Evolutionary conservation across 2,113 vertebrate species (phyloP).

Genomic region (Lophotis ruficrista): DNA sequence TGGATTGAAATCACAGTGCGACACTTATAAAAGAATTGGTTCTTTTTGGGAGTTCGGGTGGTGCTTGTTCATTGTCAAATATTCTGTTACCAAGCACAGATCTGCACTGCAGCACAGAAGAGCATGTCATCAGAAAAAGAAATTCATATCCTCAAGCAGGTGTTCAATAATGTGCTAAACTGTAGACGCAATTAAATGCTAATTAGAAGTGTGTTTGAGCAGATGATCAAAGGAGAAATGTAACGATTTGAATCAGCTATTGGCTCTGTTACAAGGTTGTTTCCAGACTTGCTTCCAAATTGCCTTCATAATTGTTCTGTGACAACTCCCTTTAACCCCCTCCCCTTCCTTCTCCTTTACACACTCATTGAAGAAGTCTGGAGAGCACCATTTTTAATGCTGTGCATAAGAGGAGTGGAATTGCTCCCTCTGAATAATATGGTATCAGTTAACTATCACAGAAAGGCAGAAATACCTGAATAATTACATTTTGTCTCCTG

Average conservation of each 20-base stretch:
- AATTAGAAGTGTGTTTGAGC: slow-evolving; percentile 7
- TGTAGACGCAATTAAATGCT: slow-evolving; percentile 34
- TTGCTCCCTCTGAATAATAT: neutral
- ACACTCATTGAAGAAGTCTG: neutral
- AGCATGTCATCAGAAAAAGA: neutral
- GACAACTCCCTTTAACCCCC: neutral
- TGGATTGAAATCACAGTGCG: neutral
- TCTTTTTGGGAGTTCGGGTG: neutral
- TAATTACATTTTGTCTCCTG: neutral
- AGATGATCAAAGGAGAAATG: slow-evolving; percentile 45
- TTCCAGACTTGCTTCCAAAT: slow-evolving; percentile 58
- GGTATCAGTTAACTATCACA: neutral
- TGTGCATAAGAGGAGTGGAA: neutral
- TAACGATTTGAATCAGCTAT: neutral
- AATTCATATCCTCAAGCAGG: neutral
- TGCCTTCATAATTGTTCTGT: neutral
- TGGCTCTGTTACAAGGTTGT: slow-evolving; percentile 49
- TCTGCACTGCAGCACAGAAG: neutral
- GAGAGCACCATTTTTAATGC: neutral
- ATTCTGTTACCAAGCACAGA: neutral
- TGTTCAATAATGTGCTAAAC: slow-evolving; percentile 15
- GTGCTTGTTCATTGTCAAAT: neutral
- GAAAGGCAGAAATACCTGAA: neutral
- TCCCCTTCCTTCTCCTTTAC: slow-evolving; percentile 26
- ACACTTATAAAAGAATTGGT: neutral